phyloP scores from a whole-genome alignment of 2,888 invertebrate species.

The Ormyrus pomaceus region DNA sequence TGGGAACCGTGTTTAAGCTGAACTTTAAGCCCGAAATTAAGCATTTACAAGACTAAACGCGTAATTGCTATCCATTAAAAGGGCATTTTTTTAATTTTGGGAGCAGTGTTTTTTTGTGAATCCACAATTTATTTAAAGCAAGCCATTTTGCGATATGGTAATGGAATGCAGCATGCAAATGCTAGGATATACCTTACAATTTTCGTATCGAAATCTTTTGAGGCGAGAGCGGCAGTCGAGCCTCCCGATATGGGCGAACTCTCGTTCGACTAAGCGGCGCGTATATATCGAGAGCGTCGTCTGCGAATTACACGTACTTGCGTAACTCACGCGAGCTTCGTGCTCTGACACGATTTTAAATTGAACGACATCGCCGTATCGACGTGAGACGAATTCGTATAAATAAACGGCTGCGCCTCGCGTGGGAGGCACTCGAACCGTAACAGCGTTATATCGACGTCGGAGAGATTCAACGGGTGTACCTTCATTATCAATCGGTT shows the following conservation, averaged over 20 bases:
- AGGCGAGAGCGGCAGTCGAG: not conserved
- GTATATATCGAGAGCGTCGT: slow-evolving; percentile 19
- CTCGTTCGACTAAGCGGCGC: not conserved
- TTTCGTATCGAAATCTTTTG: too few relatives aligned
- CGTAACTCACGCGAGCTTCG: slow-evolving; percentile 60
- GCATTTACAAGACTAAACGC: too few relatives aligned
- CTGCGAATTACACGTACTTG: slow-evolving; percentile 47
- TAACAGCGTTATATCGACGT: not conserved
- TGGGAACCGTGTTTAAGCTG: too few relatives aligned
- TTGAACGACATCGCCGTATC: slow-evolving; percentile 62
- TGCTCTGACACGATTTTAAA: slow-evolving; percentile 70
- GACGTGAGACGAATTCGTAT: slow-evolving; percentile 54
- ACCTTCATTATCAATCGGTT: not conserved
- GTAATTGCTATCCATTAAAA: too few relatives aligned
- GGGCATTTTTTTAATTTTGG: too few relatives aligned
- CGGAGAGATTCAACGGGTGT: slow-evolving; percentile 16
- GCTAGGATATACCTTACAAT: too few relatives aligned
- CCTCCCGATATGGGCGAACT: slow-evolving; percentile 14
- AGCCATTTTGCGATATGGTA: too few relatives aligned
- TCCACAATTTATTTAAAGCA: too few relatives aligned
- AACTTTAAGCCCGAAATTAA: too few relatives aligned
- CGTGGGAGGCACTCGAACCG: slow-evolving; percentile 11
- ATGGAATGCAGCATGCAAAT: too few relatives aligned
- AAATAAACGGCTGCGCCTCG: slow-evolving; percentile 32
- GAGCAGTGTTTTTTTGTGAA: too few relatives aligned